These are phyloP conservation scores for Enteromius viviparus DNA, from an alignment of 2,797 vertebrate species.

Conservation along the genomic window DNA sequence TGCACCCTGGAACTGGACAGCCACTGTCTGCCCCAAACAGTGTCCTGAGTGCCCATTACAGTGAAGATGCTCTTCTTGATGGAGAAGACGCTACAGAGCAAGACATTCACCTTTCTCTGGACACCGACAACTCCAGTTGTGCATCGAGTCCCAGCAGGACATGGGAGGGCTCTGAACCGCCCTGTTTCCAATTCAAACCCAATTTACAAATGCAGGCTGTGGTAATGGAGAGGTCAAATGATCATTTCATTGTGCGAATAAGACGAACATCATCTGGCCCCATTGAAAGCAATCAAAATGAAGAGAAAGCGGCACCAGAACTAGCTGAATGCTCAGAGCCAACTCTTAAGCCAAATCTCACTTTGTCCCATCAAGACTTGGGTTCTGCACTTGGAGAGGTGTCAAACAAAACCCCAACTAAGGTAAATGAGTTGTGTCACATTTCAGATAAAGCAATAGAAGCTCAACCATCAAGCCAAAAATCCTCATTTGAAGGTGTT, in stretches of 20 bases:
- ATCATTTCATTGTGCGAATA: constrained; percentile 96
- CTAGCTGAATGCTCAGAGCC: constrained; percentile 41
- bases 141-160: constrained; percentile 80
- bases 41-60: constrained; percentile 88
- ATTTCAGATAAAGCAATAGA: neutral
- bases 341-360: neutral
- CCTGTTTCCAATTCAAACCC: constrained; percentile 85
- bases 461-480: constrained; percentile 12
- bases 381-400: neutral
- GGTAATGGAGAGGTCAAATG: constrained; percentile 95
- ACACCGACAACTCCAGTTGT: constrained; percentile 92
- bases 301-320: constrained; percentile 57
- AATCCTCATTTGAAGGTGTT: neutral
- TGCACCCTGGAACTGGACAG: constrained; percentile 78
- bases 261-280: constrained; percentile 72
- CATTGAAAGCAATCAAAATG: constrained; percentile 43
- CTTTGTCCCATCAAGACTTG: neutral
- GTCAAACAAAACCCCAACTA: neutral
- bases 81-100: constrained; percentile 93
- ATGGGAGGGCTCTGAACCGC: constrained; percentile 58
- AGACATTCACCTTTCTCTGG: constrained; percentile 92
- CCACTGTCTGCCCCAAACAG: constrained; percentile 82
- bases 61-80: constrained; percentile 89
- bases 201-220: constrained; percentile 93
- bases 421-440: neutral